Evolutionary conservation across 2,888 invertebrate species (phyloP).

Genomic region (Eutolmus rufibarbis): DNA sequence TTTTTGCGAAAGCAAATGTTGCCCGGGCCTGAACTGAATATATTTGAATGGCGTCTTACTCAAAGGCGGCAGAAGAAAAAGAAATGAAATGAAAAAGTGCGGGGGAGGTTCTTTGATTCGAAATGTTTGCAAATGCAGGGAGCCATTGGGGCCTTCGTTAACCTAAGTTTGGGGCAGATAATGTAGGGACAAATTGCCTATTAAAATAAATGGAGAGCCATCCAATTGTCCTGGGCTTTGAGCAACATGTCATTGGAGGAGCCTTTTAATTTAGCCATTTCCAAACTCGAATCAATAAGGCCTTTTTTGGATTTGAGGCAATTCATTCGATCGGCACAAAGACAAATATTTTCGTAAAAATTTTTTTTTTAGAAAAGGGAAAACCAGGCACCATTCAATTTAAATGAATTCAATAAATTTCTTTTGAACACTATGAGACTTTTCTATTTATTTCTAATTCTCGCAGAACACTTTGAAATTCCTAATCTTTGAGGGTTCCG

Average conservation of each 20-base stretch:
- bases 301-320: neutral
- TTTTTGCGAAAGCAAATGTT: slow-evolving; percentile 7
- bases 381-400: neutral
- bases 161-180: neutral
- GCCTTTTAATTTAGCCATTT: neutral
- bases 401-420: neutral
- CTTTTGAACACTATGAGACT: neutral
- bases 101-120: neutral
- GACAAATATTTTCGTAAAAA: neutral
- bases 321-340: neutral
- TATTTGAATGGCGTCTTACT: neutral
- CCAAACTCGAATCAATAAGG: neutral
- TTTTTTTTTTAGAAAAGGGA: neutral
- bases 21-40: slow-evolving; percentile 29
- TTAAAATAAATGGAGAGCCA: slow-evolving; percentile 11
- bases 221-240: neutral
- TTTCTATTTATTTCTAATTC: no score
- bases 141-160: neutral
- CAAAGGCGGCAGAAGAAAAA: neutral
- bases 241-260: neutral
- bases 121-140: neutral
- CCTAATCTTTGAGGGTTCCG: no score
- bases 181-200: slow-evolving; percentile 23
- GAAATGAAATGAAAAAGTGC: neutral
- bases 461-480: no score